Conservation (phyloP, 2,888 invertebrate species). For the Unio pictorum region DNA sequence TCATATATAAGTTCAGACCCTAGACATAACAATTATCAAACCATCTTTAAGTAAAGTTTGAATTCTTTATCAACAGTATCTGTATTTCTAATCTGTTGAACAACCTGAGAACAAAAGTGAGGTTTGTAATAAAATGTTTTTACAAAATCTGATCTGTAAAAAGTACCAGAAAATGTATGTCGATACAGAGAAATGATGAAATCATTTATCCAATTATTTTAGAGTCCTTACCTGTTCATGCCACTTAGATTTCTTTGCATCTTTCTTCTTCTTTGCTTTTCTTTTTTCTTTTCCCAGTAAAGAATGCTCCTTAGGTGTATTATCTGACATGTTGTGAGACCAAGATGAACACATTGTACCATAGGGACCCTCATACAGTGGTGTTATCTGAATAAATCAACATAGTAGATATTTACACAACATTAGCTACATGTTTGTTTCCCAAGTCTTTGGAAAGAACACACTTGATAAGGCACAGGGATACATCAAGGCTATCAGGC, state of each 20-base stretch:
- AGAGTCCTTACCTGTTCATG: slow-evolving; percentile 34
- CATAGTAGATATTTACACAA: slow-evolving; percentile 4
- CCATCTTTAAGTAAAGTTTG: no score
- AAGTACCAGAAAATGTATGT: no score
- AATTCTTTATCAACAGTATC: no score
- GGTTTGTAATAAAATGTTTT: no score
- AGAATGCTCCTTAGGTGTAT: slow-evolving; percentile 16
- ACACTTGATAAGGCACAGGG: no score
- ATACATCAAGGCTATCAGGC: no score
- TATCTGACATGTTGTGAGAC: slow-evolving; percentile 50
- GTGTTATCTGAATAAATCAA: slow-evolving; percentile 7
- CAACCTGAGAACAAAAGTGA: no score
- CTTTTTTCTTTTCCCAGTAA: slow-evolving; percentile 6
- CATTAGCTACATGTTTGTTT: background rate
- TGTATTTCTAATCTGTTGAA: no score
- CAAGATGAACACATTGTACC: slow-evolving; percentile 39
- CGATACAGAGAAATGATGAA: no score
- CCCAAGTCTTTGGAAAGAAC: no score
- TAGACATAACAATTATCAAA: background rate
- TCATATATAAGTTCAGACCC: slow-evolving; percentile 3
- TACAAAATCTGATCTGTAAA: no score
- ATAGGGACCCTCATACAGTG: slow-evolving; percentile 43
- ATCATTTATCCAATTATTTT: no score
- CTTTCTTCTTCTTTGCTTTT: slow-evolving; percentile 15
- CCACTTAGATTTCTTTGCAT: slow-evolving; percentile 21